Base-by-base conservation (phyloP, 2,113 vertebrate species). In the Nanger granti region DNA sequence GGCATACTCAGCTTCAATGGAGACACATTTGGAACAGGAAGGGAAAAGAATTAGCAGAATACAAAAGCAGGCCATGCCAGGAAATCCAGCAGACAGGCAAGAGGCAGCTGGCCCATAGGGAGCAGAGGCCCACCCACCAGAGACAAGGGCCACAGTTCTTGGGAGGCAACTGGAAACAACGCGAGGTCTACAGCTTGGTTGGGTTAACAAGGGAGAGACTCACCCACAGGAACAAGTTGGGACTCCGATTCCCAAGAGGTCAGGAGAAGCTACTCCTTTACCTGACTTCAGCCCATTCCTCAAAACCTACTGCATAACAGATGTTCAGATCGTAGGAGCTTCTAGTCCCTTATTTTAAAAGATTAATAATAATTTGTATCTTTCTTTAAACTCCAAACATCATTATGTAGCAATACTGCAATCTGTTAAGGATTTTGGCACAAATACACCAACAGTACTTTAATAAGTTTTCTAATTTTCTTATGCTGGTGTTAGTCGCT, bases 1-100 rank as follows among this genome's bases (percentile, higher is more conserved):
- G 60, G 80, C 88, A 95, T 3, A n/a, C 92, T 93, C 69, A 26
- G 62, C 94, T 95, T 97, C 85, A 94, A 89, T 86, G 47, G 47
- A 91, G 82, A 85, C 82, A 92, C 89, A 88, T 88, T 85, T 95
- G 57, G 85, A 94, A 26, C 3, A 87, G 69, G 8, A 82, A 96
- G 34, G 62, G 86, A 73, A 47, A 89, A 89, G 69, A 92, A 90
- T 59, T 22, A 41, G 15, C 44, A 89, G 79, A 83, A 37, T 73
- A 59, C 26, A 90, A 83, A 52, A 44, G 13, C 20, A 95, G 87
- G 13, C 80, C 80, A 47, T 89, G 83, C 87, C 62, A 94, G 80
- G 57, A 94, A 82, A 83, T 11, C 5, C 66, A 80, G 79, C 52
- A 92, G 89, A 64, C 3, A 91, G 34, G 57, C 55, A 41, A 89